phyloP scores from a whole-genome alignment of 37 sponge, comb jelly and placozoan genomes.

The Halichondria panicea region DNA sequence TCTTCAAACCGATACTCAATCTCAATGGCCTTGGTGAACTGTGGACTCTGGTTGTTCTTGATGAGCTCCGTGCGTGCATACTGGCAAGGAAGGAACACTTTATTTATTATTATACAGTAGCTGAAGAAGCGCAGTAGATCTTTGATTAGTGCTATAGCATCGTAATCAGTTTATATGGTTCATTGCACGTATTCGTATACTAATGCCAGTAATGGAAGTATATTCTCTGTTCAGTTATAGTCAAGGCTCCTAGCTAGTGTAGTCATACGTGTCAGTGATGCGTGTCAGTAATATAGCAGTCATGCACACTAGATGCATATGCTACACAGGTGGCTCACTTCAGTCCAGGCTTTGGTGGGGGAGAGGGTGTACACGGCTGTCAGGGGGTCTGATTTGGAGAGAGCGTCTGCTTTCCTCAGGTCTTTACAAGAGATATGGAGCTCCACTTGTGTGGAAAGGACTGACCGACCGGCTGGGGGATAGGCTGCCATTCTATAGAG shows the following conservation, averaged over 20 bases:
- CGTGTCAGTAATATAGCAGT: no score
- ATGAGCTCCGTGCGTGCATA: slow-evolving; percentile 77
- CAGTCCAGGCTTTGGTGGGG: slow-evolving; percentile 9
- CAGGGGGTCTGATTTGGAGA: slow-evolving; percentile 81
- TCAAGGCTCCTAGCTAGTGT: no score
- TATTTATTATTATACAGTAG: not conserved
- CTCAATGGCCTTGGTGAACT: slow-evolving; percentile 78
- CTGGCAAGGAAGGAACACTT: slow-evolving; percentile 11
- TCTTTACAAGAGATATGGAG: slow-evolving; percentile 58
- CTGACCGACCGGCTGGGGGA: not conserved
- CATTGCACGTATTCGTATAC: no score
- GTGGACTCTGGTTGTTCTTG: slow-evolving; percentile 68
- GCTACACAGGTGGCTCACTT: no score
- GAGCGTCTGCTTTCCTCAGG: slow-evolving; percentile 55
- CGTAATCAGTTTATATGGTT: not conserved
- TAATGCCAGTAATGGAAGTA: not conserved
- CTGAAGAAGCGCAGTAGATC: not conserved
- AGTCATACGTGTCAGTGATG: no score
- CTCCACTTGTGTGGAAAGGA: slow-evolving; percentile 35
- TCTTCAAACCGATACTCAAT: slow-evolving; percentile 95
- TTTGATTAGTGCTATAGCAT: not conserved
- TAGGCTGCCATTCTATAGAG: slow-evolving; percentile 1
- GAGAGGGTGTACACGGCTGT: slow-evolving; percentile 20
- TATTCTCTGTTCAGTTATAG: not conserved
- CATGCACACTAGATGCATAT: no score